Evolutionary conservation across 2,888 invertebrate species (phyloP), one percentile per base, ranked within the genome.

Genomic region (Drosophila vallismaia): DNA sequence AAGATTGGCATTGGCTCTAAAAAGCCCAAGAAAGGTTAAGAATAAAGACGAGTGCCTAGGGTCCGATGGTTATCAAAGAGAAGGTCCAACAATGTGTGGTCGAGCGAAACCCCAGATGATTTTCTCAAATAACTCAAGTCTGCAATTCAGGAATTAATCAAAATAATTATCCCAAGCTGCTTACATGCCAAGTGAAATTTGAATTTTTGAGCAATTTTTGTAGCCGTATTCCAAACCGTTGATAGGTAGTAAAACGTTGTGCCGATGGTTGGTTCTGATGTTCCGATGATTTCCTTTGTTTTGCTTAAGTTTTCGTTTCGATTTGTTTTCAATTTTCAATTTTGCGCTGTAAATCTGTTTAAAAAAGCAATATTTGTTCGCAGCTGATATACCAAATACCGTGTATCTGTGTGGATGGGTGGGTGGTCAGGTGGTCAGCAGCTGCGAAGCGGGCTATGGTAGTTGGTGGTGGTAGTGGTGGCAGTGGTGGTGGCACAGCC

Each of bases 351-450:
- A 88, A 86, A 83, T 83, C 78, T 86, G 63, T 78, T 77, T 54
- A 69, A 80, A 75, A 86, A 83, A 71, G 75, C 77, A 78, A 88
- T 79, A 75, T 75, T 75, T 83, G 83, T 88, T 84, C 85, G 87
- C 88, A 86, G 88, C 86, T 86, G 88, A 86, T 86, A 79, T 86
- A 84, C 85, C 62, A 84, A 86, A 81, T 86, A 85, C 88, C 77
- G 86, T 80, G 71, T 79, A 66, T 81, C 76, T 87, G 82, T 79
- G 77, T 86, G 85, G 85, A 81, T 83, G 77, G 75, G 66, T 77
- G 75, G 76, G 62, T 76, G 77, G 68, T 73, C 19, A 19, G 74
- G 68, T 76, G 74, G 68, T 76, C 82, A 82, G 85, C 82, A 84
- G 78, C 79, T 78, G 85, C 78, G 81, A 74, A 81, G 76, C 85